These are phyloP conservation scores for Trichonephila clavipes DNA, from an alignment of 1,140 invertebrate genomes.

Conservation along the genomic window DNA sequence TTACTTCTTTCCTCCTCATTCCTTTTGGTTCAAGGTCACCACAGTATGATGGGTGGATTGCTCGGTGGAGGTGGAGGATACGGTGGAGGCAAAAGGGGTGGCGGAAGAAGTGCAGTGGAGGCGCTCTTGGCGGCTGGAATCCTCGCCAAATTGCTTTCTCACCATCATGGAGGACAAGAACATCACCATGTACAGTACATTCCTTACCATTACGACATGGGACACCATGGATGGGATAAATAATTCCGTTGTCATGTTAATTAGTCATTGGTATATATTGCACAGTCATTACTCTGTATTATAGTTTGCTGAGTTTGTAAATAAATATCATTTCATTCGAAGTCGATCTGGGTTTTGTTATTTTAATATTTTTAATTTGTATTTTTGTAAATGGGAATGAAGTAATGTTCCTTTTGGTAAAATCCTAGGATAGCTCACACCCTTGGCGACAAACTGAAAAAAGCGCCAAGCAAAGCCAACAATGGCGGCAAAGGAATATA, in stretches of 20 bases:
- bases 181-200: conserved; percentile 34
- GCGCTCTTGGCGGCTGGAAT: conserved; percentile 53
- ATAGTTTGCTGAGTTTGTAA: not conserved
- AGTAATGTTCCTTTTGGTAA: no score
- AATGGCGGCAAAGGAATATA: no score
- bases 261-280: not conserved
- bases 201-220: not conserved
- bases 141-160: conserved; percentile 37
- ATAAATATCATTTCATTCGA: not conserved
- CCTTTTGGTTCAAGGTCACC: not conserved
- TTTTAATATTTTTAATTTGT: not conserved
- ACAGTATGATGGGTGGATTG: not conserved
- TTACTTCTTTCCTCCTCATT: not conserved
- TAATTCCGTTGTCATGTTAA: not conserved
- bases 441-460: no score
- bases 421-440: no score
- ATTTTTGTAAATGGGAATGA: no score
- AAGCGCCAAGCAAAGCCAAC: no score
- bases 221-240: not conserved
- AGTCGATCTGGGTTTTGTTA: not conserved
- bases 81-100: not conserved
- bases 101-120: conserved; percentile 15
- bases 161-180: not conserved
- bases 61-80: not conserved
- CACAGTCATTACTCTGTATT: not conserved